These are phyloP conservation scores for Hycleus phaleratus DNA, from an alignment of 1,140 invertebrate genomes.

Conservation along the genomic window DNA sequence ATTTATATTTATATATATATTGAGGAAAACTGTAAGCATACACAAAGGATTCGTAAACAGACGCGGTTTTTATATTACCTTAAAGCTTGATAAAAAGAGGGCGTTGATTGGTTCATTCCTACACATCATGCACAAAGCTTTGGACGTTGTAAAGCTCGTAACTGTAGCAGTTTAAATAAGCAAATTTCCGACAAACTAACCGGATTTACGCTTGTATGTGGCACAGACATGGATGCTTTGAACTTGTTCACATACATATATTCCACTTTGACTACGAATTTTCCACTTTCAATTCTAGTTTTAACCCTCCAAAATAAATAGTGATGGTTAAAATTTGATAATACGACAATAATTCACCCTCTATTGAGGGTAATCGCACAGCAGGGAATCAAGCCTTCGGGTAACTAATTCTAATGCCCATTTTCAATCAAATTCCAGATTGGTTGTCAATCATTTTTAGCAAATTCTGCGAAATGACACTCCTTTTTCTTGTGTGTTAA, in stretches of 20 bases:
- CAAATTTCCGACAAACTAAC: constrained; percentile 24
- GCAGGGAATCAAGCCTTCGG: constrained; percentile 11
- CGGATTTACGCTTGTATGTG: constrained; percentile 22
- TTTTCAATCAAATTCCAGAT: constrained; percentile 26
- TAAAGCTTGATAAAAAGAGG: constrained; percentile 22
- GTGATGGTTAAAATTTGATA: no score
- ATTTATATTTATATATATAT: background rate
- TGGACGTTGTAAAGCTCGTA: constrained; percentile 21
- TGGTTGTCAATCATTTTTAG: constrained; percentile 21
- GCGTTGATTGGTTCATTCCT: constrained; percentile 26
- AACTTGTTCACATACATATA: constrained; percentile 16
- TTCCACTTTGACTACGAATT: no score
- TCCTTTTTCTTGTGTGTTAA: background rate
- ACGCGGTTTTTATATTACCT: constrained; percentile 19
- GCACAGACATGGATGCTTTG: constrained; percentile 21
- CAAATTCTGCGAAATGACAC: no score
- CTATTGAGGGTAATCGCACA: no score
- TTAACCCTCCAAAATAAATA: no score
- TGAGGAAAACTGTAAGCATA: constrained; percentile 16
- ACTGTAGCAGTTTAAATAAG: constrained; percentile 25
- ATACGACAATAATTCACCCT: no score
- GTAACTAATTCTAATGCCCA: constrained; percentile 29
- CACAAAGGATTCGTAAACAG: constrained; percentile 17
- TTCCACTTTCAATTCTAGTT: no score
- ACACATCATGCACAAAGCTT: constrained; percentile 23